These are phyloP conservation scores for Amiota communis DNA, from an alignment of 2,888 invertebrate species.

Conservation along the genomic window DNA sequence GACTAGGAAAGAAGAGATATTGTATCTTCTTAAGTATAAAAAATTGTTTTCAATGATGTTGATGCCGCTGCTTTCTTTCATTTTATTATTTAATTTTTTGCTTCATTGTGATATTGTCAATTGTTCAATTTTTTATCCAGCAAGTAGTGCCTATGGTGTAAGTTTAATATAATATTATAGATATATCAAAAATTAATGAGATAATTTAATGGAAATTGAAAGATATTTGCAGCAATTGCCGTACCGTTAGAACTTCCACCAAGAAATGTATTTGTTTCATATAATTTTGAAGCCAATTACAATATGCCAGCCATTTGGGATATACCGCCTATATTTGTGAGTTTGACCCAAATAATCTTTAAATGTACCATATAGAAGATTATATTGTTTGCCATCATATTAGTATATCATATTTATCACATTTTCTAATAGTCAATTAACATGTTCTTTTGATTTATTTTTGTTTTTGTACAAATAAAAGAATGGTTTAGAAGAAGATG, in stretches of 20 bases:
- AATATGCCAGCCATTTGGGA: constrained; percentile 76
- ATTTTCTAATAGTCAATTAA: constrained; percentile 51
- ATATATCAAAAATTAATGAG: too few species aligned
- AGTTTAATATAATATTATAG: constrained; percentile 38
- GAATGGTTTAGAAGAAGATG: constrained; percentile 11
- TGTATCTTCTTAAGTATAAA: too few species aligned
- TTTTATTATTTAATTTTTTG: neutral
- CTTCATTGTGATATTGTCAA: neutral
- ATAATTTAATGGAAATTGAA: constrained; percentile 33
- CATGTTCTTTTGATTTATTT: constrained; percentile 33
- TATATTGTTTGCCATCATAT: constrained; percentile 24
- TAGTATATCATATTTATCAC: constrained; percentile 43
- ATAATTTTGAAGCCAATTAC: constrained; percentile 84
- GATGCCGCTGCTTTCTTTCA: neutral
- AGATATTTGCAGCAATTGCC: constrained; percentile 83
- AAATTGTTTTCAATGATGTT: too few species aligned
- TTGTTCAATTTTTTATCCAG: constrained; percentile 54
- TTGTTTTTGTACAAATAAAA: constrained; percentile 21
- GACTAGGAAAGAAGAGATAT: neutral
- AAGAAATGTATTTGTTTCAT: constrained; percentile 82
- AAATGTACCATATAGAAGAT: constrained; percentile 24
- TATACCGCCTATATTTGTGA: constrained; percentile 64
- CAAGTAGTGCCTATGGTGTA: constrained; percentile 69
- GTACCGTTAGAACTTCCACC: constrained; percentile 81
- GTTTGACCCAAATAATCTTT: constrained; percentile 41